Percentiles rank a stretch among this genome's conserved stretches.
phyloP scores from a whole-genome alignment of 37 sponge, comb jelly and placozoan genomes.

The Beroe ovata region DNA sequence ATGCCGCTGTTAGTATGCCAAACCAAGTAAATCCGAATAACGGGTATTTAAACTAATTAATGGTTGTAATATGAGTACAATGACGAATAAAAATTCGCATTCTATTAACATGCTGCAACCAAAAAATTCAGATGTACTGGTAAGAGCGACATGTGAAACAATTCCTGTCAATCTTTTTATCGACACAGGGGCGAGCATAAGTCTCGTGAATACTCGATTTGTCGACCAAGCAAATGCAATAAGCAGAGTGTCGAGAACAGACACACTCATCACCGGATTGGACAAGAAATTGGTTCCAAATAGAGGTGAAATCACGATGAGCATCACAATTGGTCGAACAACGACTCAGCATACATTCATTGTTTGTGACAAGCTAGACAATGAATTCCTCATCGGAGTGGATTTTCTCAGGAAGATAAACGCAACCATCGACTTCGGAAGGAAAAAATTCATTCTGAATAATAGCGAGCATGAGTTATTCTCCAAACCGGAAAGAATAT shows the following conservation, averaged over 20 bases:
- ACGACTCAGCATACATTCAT: neutral
- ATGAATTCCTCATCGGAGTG: constrained; percentile 22
- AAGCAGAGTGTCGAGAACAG: neutral
- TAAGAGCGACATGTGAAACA: neutral
- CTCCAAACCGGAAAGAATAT: neutral
- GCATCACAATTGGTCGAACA: neutral
- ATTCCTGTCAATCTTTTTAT: constrained; percentile 11
- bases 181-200: constrained; percentile 34
- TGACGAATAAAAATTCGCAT: neutral
- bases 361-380: constrained; percentile 12
- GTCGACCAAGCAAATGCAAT: neutral
- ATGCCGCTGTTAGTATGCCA: too few relatives aligned
- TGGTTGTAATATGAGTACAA: neutral
- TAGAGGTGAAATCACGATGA: neutral
- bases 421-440: neutral
- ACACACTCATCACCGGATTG: neutral
- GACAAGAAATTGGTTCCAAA: neutral
- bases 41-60: neutral
- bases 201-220: constrained; percentile 37
- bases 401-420: constrained; percentile 10
- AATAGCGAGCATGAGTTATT: neutral
- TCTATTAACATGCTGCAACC: neutral
- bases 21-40: too few relatives aligned
- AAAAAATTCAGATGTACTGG: neutral
- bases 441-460: neutral